Evolutionary conservation across 2,888 invertebrate genomes (phyloP).

Genomic region (Chymomyza caudatula): DNA sequence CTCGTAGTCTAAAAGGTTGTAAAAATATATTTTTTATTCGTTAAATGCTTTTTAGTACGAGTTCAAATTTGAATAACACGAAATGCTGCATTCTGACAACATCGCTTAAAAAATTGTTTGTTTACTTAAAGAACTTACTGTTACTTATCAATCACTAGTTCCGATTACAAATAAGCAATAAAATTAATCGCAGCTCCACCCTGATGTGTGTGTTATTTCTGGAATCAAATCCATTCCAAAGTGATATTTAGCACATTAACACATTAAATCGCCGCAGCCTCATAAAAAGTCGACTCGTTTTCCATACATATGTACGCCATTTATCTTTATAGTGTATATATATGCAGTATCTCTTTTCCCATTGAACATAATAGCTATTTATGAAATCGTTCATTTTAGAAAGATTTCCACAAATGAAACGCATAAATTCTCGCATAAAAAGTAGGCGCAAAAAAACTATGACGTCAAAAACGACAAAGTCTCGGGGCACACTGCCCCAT

Average conservation of each 20-base stretch:
- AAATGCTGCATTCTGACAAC: not conserved
- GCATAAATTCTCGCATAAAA: not conserved
- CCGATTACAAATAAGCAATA: not conserved
- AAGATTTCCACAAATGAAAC: not conserved
- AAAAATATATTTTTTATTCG: too few species aligned
- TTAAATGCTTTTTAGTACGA: not conserved
- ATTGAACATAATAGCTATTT: not conserved
- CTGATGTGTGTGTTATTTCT: not conserved
- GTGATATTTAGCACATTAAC: not conserved
- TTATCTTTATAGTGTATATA: not conserved
- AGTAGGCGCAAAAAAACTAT: not conserved
- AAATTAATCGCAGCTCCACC: not conserved
- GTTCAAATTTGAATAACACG: conserved; percentile 6
- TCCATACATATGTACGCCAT: not conserved
- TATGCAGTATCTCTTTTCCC: not conserved
- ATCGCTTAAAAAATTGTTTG: not conserved
- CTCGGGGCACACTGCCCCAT: conserved; percentile 35
- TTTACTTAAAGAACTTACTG: not conserved
- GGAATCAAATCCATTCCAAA: not conserved
- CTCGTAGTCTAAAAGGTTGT: too few species aligned
- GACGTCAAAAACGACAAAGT: not conserved
- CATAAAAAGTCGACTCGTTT: not conserved
- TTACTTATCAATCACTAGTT: not conserved
- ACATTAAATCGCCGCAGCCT: not conserved
- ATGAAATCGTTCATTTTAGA: not conserved